phyloP scores from a whole-genome alignment of 2,888 invertebrate species.

The Ormyrus nitidulus region DNA sequence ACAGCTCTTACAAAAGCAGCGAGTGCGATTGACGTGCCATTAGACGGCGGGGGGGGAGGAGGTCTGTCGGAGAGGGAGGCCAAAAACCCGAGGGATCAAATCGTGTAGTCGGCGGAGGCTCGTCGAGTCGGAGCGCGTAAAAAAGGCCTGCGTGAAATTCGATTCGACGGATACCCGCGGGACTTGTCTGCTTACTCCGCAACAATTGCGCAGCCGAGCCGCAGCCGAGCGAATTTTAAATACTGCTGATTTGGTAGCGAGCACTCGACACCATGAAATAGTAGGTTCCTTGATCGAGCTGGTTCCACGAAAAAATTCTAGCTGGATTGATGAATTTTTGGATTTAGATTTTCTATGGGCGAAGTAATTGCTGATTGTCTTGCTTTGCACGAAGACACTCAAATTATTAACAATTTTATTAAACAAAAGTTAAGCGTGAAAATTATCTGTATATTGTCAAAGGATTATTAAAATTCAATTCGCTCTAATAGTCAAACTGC shows the following conservation, averaged over 20 bases:
- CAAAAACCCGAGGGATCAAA: conserved; percentile 21
- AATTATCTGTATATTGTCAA: too few species aligned
- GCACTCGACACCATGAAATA: too few species aligned
- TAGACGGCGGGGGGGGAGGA: too few species aligned
- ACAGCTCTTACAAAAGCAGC: too few species aligned
- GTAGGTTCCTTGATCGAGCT: too few species aligned
- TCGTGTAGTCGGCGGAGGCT: not conserved
- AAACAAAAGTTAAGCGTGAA: too few species aligned
- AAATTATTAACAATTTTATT: too few species aligned
- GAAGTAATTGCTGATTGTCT: too few species aligned
- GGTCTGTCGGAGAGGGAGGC: not conserved
- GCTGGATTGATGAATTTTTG: not conserved
- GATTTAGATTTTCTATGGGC: too few species aligned
- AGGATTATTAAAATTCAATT: conserved; percentile 48
- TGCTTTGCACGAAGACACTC: too few species aligned
- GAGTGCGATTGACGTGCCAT: too few species aligned
- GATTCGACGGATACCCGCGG: conserved; percentile 48
- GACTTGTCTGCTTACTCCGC: conserved; percentile 55
- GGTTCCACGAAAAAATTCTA: too few species aligned
- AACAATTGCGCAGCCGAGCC: conserved; percentile 42
- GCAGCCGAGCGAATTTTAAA: conserved; percentile 49
- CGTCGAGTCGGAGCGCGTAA: not conserved
- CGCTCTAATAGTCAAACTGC: conserved; percentile 45
- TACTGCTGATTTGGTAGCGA: conserved; percentile 50
- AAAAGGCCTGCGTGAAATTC: conserved; percentile 54